phyloP scores from a whole-genome alignment of 37 sponge, comb jelly and placozoan genomes.

The Halichondria panicea region DNA sequence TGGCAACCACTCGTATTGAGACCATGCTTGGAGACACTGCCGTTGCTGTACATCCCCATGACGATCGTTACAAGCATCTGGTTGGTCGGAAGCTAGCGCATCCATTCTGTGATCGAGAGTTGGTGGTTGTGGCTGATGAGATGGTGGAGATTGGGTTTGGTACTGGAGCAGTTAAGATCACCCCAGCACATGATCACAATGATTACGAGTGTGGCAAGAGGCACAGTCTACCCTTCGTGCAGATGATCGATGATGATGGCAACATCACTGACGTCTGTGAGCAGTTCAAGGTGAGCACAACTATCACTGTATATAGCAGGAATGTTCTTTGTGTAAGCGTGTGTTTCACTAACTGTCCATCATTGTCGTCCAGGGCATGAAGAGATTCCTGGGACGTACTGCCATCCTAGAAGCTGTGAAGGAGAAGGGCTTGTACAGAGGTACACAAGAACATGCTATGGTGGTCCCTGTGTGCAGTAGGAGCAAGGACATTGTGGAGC shows the following conservation, averaged over 20 bases:
- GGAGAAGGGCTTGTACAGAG: slow-evolving; percentile 87
- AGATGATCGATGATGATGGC: slow-evolving; percentile 93
- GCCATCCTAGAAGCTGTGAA: slow-evolving; percentile 91
- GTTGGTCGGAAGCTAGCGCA: slow-evolving; percentile 70
- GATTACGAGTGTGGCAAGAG: slow-evolving; percentile 96
- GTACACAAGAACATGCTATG: slow-evolving; percentile 88
- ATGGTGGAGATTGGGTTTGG: slow-evolving; percentile 96
- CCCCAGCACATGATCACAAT: slow-evolving; percentile 97
- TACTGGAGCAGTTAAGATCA: slow-evolving; percentile 98
- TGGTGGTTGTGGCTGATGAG: slow-evolving; percentile 90
- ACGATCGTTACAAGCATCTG: slow-evolving; percentile 85
- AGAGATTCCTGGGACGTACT: slow-evolving; percentile 87
- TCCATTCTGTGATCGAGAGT: slow-evolving; percentile 83
- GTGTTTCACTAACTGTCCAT: neutral
- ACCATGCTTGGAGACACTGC: slow-evolving; percentile 99
- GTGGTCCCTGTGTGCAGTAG: slow-evolving; percentile 94
- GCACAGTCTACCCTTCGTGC: slow-evolving; percentile 87
- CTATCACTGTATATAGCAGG: neutral
- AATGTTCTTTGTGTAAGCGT: too few species aligned
- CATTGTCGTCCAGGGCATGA: slow-evolving; percentile 74
- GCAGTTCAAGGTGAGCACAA: slow-evolving; percentile 60
- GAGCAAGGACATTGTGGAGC: slow-evolving; percentile 98
- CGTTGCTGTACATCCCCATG: slow-evolving; percentile 95
- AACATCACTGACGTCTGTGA: slow-evolving; percentile 77
- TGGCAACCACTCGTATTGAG: slow-evolving; percentile 98